Evolutionary conservation across 2,888 invertebrate species (phyloP).

Genomic region (Nyleta sp.): DNA sequence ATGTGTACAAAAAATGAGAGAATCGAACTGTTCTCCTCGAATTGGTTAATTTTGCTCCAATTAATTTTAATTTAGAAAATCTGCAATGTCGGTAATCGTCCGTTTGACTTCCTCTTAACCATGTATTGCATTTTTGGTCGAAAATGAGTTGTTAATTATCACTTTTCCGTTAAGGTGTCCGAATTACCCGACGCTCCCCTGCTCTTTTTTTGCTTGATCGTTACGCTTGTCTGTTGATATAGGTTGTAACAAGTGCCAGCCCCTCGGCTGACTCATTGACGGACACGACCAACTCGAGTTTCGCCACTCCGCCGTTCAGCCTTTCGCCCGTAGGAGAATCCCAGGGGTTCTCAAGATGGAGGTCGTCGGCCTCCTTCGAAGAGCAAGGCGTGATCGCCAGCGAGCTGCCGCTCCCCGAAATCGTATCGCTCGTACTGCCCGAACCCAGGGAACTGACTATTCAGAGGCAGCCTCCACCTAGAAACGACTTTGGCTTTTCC

Average conservation of each 20-base stretch:
- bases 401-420: slow-evolving; percentile 88
- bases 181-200: too few species aligned
- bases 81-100: too few species aligned
- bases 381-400: slow-evolving; percentile 84
- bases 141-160: too few species aligned
- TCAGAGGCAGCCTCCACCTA: slow-evolving; percentile 90
- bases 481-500: slow-evolving; percentile 97
- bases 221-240: slow-evolving; percentile 43
- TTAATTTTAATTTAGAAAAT: too few species aligned
- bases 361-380: slow-evolving; percentile 90
- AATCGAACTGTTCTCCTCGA: too few species aligned
- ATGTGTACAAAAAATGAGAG: too few species aligned
- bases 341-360: slow-evolving; percentile 91
- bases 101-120: too few species aligned
- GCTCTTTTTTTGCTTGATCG: slow-evolving; percentile 33
- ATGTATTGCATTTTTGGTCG: too few species aligned
- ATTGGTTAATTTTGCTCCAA: too few species aligned
- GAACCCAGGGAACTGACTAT: slow-evolving; percentile 90
- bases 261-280: slow-evolving; percentile 93
- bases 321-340: slow-evolving; percentile 93
- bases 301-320: slow-evolving; percentile 94
- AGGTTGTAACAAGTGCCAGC: slow-evolving; percentile 88
- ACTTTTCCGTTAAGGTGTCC: too few species aligned
- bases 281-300: slow-evolving; percentile 93
- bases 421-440: slow-evolving; percentile 87